Base-by-base conservation (phyloP, 1,140 invertebrate species). In the Meloidogyne exigua region DNA sequence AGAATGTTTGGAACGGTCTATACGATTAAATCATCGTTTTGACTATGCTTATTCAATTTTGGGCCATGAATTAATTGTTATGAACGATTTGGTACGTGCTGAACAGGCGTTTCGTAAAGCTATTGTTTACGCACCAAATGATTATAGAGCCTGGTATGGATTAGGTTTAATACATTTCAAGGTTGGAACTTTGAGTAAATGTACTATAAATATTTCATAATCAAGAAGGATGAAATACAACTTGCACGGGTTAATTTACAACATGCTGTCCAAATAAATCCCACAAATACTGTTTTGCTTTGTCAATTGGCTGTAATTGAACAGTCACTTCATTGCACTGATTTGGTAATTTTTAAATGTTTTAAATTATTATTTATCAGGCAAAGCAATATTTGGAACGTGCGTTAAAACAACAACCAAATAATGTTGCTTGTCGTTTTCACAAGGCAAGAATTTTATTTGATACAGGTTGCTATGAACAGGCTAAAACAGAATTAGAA, bases 81-180 rank as follows among this genome's bases (percentile, higher is more conserved):
- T 95, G 0, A 96, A 99, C 89, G 95, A 99, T 88, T 91, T 97
- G 67, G 95, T 98, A 84, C 95, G 96, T 87, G 96, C 96, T 0
- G 92, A 96, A 88, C 92, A 92, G 72, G 95, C 94, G 88, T 99
- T 96, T 88, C 91, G 94, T 81, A 94, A 93, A 82, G 95, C 96
- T 1, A 92, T 97, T 12, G 90, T 93, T 77, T 91, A 97, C 65
- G 93, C 97, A 89, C 91, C 93, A 5, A 90, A 94, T 68, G 95
- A 98, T 89, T 99, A 98, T 87, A 96, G 98, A 88, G 95, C 95
- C 9, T 98, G 95, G 95, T 98, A 96, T 89, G 96, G 96, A 57
- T 92, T 99, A 78, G 96, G 95, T n/a, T 93, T 95, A 84, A 96
- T 98, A 77, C 96, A 95, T 88, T 96, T 94, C 44, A 96, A 97